Percentiles rank a stretch among this genome's conserved stretches.
Evolutionary conservation across 2,797 vertebrate species (phyloP).

Genomic region (Pseudochaenichthys georgianus): DNA sequence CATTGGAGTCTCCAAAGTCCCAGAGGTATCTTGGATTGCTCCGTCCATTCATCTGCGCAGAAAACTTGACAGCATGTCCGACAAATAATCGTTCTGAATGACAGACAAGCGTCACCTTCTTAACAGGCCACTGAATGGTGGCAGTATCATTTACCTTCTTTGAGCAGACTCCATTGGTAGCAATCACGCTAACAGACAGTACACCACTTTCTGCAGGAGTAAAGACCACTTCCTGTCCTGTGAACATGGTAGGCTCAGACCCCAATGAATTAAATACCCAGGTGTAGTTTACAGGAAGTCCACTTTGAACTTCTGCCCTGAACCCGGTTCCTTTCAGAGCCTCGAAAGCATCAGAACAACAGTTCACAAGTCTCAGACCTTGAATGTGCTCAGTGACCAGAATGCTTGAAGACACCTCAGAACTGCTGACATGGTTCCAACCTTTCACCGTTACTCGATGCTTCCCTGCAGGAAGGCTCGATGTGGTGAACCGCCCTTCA

Average conservation of each 20-base stretch:
- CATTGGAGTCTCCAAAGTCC: constrained; percentile 80
- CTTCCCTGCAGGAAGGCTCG: constrained; percentile 72
- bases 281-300: constrained; percentile 65
- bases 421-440: constrained; percentile 79
- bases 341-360: constrained; percentile 72
- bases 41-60: constrained; percentile 58
- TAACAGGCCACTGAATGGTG: constrained; percentile 77
- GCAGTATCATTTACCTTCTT: constrained; percentile 58
- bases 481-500: constrained; percentile 53
- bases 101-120: constrained; percentile 60
- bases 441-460: constrained; percentile 75
- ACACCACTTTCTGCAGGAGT: constrained; percentile 70
- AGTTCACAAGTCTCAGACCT: constrained; percentile 76
- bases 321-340: constrained; percentile 70
- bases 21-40: constrained; percentile 80
- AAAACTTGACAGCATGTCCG: constrained; percentile 72
- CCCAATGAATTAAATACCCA: constrained; percentile 82
- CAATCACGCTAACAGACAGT: constrained; percentile 76
- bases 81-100: constrained; percentile 70
- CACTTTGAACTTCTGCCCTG: constrained; percentile 65
- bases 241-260: constrained; percentile 42
- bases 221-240: constrained; percentile 78
- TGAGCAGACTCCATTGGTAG: constrained; percentile 78
- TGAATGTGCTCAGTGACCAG: constrained; percentile 73
- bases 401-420: constrained; percentile 58